Evolutionary conservation across 2,113 vertebrate species (phyloP).

Genomic region (Pachycephala philippinensis): DNA sequence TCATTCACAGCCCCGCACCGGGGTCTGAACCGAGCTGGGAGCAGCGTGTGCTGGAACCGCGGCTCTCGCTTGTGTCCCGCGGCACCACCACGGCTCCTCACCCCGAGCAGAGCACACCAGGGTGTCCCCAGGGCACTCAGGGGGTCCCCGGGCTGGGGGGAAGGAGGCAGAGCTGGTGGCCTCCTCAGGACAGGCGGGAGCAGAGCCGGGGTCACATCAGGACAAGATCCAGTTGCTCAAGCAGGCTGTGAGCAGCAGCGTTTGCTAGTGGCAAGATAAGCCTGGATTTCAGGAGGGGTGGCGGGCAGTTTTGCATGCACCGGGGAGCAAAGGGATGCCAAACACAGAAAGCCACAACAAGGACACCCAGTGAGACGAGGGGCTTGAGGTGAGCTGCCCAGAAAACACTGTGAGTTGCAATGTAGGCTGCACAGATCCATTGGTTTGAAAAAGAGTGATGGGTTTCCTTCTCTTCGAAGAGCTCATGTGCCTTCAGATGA

Average conservation of each 20-base stretch:
- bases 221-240: background rate
- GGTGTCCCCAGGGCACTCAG: background rate
- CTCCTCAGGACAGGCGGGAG: background rate
- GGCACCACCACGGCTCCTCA: accelerated
- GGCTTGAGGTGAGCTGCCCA: background rate
- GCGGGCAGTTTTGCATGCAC: background rate
- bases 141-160: background rate
- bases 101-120: accelerated
- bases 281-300: background rate
- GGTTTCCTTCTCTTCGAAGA: background rate
- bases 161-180: background rate
- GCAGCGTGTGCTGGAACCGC: background rate
- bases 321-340: background rate
- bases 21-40: background rate
- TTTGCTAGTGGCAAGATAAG: background rate
- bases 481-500: background rate
- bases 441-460: background rate
- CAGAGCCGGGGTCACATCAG: background rate
- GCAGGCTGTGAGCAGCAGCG: background rate
- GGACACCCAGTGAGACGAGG: background rate
- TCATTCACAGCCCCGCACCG: background rate
- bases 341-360: background rate
- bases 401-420: background rate
- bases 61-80: accelerated
- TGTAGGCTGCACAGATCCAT: background rate